Percentiles rank a stretch among this genome's conserved stretches.
These are phyloP conservation scores for Artemisiospiza belli DNA, from an alignment of 2,113 vertebrate species.

Conservation along the genomic window DNA sequence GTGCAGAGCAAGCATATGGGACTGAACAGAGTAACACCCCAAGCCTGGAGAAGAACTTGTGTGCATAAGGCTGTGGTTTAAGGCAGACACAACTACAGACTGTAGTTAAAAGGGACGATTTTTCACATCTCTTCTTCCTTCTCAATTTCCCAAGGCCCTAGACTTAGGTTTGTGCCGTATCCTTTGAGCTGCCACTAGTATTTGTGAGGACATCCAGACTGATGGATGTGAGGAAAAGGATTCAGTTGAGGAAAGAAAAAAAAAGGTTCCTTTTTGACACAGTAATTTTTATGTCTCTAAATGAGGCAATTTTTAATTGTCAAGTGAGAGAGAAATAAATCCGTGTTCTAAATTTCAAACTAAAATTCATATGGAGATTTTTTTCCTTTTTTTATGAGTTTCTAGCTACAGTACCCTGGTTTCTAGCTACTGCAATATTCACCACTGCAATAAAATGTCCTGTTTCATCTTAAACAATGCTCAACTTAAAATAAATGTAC, in stretches of 20 bases:
- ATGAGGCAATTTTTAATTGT: neutral
- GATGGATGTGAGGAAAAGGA: neutral
- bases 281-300: neutral
- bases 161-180: neutral
- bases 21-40: neutral
- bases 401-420: neutral
- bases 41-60: neutral
- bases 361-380: neutral
- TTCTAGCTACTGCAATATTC: neutral
- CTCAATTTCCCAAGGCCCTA: neutral
- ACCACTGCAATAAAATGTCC: neutral
- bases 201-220: neutral
- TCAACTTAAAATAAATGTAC: neutral
- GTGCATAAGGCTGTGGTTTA: neutral
- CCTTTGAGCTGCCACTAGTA: neutral
- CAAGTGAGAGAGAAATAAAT: neutral
- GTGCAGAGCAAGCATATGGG: neutral
- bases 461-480: neutral
- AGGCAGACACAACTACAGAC: neutral
- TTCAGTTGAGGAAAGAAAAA: neutral
- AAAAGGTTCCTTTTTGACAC: rapidly evolving
- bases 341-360: neutral
- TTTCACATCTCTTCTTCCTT: neutral
- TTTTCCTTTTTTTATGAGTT: neutral
- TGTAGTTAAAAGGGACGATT: neutral